A percentile compares a stretch with the other conserved stretches of the same genome.
Evolutionary conservation across 2,113 vertebrate species (phyloP).

Genomic region (Rhinogobius similis): DNA sequence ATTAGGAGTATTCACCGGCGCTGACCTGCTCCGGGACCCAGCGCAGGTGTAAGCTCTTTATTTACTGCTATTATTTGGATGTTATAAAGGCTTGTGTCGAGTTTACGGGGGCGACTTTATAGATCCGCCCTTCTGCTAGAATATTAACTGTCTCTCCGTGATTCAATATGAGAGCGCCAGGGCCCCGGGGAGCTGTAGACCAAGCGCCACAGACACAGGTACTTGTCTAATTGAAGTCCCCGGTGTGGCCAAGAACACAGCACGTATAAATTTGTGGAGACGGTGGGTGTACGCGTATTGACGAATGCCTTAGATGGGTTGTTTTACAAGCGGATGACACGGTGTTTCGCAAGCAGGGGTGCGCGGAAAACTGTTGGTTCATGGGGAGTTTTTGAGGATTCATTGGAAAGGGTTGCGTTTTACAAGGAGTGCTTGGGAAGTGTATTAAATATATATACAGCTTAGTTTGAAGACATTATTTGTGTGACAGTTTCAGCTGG

Average conservation of each 20-base stretch:
- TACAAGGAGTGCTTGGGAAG: too few species aligned
- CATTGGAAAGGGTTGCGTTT: too few species aligned
- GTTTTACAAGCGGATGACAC: constrained; percentile 32
- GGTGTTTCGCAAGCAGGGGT: not conserved
- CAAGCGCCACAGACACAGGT: constrained; percentile 61
- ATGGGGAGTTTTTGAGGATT: too few species aligned
- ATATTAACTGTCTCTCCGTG: constrained; percentile 71
- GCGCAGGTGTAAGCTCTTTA: constrained; percentile 91
- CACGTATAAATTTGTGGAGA: constrained; percentile 64
- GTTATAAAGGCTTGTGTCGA: constrained; percentile 53
- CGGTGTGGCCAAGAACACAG: constrained; percentile 31
- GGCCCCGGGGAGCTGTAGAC: constrained; percentile 65
- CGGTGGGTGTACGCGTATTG: constrained; percentile 55
- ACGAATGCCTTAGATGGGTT: constrained; percentile 56
- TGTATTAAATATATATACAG: too few species aligned
- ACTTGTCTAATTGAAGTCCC: constrained; percentile 75
- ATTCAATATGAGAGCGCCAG: constrained; percentile 60
- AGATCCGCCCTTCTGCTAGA: constrained; percentile 60
- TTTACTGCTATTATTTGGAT: constrained; percentile 82
- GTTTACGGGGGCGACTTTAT: constrained; percentile 70
- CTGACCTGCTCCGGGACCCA: constrained; percentile 78
- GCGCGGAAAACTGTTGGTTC: not conserved
- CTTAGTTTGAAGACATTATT: too few species aligned
- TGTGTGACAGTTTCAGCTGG: too few species aligned
- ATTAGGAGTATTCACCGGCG: constrained; percentile 88